Evolutionary conservation across 2,797 vertebrate genomes (phyloP).

Genomic region (Halcyon badia): DNA sequence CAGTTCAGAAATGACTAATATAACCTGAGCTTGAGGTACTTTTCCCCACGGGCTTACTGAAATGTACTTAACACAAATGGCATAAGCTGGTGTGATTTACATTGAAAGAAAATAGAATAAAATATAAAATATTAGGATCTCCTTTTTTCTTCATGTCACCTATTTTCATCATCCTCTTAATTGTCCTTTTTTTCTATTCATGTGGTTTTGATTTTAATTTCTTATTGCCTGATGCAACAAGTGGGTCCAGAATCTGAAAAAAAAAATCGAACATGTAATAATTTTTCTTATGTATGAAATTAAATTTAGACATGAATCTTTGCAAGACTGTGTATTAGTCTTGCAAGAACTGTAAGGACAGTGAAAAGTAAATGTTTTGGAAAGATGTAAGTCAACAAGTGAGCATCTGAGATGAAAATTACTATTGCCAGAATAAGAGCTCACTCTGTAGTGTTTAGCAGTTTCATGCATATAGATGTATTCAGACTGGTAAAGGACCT

Average conservation of each 20-base stretch:
- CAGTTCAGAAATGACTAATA: neutral
- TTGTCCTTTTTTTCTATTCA: neutral
- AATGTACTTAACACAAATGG: neutral
- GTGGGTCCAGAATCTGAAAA: neutral
- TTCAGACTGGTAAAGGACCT: neutral
- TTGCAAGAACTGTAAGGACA: neutral
- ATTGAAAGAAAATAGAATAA: neutral
- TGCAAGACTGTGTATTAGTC: neutral
- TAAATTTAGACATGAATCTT: neutral
- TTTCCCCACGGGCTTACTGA: neutral
- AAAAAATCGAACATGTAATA: neutral
- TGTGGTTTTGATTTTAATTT: neutral
- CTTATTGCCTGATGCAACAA: neutral
- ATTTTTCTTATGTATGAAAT: neutral
- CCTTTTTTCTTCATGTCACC: neutral
- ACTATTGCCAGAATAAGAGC: neutral
- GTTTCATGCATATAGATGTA: neutral
- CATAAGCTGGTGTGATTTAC: neutral
- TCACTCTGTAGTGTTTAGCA: neutral
- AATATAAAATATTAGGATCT: rapidly evolving
- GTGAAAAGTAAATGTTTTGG: neutral
- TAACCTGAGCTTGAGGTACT: neutral
- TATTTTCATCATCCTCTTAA: neutral
- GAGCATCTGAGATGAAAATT: neutral
- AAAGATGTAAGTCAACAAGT: neutral